These are phyloP conservation scores for Cantharis nigra DNA, from an alignment of 2,888 invertebrate species.

Conservation along the genomic window DNA sequence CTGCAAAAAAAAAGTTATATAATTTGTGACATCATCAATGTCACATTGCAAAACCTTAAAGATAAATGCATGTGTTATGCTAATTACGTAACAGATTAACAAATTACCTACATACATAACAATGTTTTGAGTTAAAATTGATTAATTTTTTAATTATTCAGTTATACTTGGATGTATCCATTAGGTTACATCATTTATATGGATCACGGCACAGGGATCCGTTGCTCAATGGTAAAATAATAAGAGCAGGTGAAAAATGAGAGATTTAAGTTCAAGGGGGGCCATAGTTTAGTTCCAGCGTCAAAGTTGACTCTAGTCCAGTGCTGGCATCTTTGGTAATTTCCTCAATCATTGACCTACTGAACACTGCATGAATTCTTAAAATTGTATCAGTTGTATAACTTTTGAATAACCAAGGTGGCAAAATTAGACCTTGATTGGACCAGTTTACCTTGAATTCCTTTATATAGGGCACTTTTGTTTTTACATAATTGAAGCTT, in stretches of 20 bases:
- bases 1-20: slow-evolving; percentile 4
- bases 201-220: no score
- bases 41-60: neutral
- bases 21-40: neutral
- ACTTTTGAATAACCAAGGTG: neutral
- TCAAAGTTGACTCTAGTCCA: no score
- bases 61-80: neutral
- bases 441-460: neutral
- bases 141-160: neutral
- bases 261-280: neutral
- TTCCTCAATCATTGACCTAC: no score
- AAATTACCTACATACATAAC: neutral
- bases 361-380: no score
- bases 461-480: neutral
- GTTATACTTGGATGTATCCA: neutral
- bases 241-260: no score
- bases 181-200: neutral
- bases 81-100: neutral
- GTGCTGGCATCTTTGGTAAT: no score
- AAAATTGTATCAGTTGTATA: no score
- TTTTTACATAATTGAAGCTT: neutral
- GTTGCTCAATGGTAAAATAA: neutral
- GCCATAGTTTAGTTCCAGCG: no score
- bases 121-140: neutral
- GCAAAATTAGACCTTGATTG: neutral